phyloP scores from a whole-genome alignment of 2,113 vertebrate genomes.

The Aphelocoma coerulescens region DNA sequence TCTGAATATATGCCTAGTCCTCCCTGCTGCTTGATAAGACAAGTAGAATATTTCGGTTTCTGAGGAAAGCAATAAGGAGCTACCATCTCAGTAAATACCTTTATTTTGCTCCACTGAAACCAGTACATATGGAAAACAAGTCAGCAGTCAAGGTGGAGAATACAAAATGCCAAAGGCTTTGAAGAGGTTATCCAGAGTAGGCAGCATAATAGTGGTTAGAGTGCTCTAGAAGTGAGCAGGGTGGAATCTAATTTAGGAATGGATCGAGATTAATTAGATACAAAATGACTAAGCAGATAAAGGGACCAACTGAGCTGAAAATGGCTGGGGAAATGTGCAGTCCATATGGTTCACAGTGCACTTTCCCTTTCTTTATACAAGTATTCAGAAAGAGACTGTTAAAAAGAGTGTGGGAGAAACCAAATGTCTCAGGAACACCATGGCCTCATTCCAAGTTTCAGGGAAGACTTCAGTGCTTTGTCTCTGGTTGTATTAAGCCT shows the following conservation, averaged over 20 bases:
- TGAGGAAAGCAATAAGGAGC: not conserved
- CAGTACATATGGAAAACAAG: not conserved
- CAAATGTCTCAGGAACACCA: not conserved
- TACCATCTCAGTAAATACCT: not conserved
- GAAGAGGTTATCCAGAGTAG: not conserved
- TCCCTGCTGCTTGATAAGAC: not conserved
- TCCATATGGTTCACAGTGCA: not conserved
- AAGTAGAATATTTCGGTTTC: not conserved
- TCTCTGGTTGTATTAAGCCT: not conserved
- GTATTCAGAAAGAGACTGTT: not conserved
- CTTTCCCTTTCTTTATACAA: not conserved
- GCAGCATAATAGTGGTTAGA: not conserved
- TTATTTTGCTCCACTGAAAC: not conserved
- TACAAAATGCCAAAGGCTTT: not conserved
- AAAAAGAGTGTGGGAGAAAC: not conserved
- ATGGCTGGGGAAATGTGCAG: not conserved
- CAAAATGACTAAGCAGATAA: not conserved
- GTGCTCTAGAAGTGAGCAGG: not conserved
- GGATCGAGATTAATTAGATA: not conserved
- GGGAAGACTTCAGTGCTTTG: not conserved
- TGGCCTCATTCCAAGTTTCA: not conserved
- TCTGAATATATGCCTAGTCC: not conserved
- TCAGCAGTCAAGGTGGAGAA: not conserved
- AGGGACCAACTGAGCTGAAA: not conserved
- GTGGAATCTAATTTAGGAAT: not conserved